These are phyloP conservation scores for Whitmania pigra DNA, from an alignment of 1,140 invertebrate genomes.

Conservation along the genomic window DNA sequence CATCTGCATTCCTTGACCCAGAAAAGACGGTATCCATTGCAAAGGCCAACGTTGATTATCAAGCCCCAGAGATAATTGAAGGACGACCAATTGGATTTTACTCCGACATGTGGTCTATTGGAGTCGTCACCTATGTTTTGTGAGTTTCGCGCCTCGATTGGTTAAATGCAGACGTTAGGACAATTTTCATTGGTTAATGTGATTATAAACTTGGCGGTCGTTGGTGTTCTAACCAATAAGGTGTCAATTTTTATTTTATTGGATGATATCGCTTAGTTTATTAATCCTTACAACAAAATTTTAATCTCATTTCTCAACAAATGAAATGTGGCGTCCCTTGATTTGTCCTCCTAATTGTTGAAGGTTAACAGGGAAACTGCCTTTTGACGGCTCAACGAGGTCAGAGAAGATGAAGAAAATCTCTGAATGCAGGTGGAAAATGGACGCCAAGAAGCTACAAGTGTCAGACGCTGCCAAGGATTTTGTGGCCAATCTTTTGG, in stretches of 20 bases:
- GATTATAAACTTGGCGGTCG: too few species aligned
- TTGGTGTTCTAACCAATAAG: neutral
- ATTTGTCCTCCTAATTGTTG: constrained; percentile 14
- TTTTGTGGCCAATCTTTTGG: constrained; percentile 80
- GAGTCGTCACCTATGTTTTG: constrained; percentile 90
- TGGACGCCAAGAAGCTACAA: constrained; percentile 76
- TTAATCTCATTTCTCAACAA: too few species aligned
- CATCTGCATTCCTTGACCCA: constrained; percentile 92
- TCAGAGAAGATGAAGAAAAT: constrained; percentile 96
- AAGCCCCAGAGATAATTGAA: constrained; percentile 96
- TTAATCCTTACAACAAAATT: neutral
- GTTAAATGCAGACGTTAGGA: neutral
- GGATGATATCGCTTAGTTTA: neutral
- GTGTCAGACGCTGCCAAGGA: constrained; percentile 93
- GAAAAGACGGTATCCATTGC: constrained; percentile 97
- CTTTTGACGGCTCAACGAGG: constrained; percentile 96
- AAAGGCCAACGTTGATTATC: constrained; percentile 89
- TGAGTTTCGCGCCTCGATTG: constrained; percentile 48
- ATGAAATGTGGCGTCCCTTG: too few species aligned
- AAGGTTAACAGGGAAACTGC: constrained; percentile 86
- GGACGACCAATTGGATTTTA: constrained; percentile 96
- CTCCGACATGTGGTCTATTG: constrained; percentile 99
- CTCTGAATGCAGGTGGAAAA: constrained; percentile 95
- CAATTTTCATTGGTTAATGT: too few species aligned
- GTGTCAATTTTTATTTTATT: neutral